Conservation (phyloP, 1,140 invertebrate genomes). For the silkworm (Bombyx mori) region ASM3026992v2 NC_085114.1:6143001-6143500, state of each 20-base stretch:
- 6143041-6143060: neutral
- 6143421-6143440: conserved; percentile 26
- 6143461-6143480: conserved; percentile 16
- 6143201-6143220: neutral
- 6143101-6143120: neutral
- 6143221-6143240: neutral
- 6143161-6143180: neutral
- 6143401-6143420: conserved; percentile 10
- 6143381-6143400: conserved; percentile 19
- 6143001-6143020: neutral
- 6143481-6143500: conserved; percentile 7
- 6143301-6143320: conserved; percentile 19
- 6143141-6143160: too few species aligned
- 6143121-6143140: too few species aligned
- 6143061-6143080: too few species aligned
- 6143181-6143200: neutral
- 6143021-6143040: neutral
- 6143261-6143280: conserved; percentile 3
- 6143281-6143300: conserved; percentile 28
- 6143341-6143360: conserved; percentile 10
- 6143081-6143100: neutral
- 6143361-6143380: conserved; percentile 22
- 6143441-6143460: conserved; percentile 27
- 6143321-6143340: conserved; percentile 18
- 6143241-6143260: conserved; percentile 3